Evolutionary conservation across 2,888 invertebrate species (phyloP).

Genomic region (Torymus aiolomorphi): DNA sequence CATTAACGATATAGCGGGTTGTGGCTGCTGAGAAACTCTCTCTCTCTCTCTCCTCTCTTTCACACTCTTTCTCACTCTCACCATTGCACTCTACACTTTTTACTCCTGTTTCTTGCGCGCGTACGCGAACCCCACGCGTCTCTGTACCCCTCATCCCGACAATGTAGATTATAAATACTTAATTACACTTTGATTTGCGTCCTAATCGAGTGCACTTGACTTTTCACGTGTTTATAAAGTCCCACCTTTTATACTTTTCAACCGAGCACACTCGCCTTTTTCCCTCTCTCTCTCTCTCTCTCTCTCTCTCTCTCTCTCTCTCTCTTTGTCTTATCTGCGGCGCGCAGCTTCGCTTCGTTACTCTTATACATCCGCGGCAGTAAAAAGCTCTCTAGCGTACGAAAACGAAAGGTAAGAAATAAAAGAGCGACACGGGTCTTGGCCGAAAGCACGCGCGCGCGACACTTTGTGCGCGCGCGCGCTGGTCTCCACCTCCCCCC

Average conservation of each 20-base stretch:
- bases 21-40: constrained; percentile 64
- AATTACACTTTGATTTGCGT: constrained; percentile 58
- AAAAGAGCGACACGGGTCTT: constrained; percentile 1
- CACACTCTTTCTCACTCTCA: constrained; percentile 18
- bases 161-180: constrained; percentile 54
- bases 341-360: too few relatives aligned
- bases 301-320: constrained; percentile 11
- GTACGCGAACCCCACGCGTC: constrained; percentile 1
- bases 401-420: constrained; percentile 34
- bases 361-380: constrained; percentile 33
- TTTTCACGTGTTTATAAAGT: constrained; percentile 6
- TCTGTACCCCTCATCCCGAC: constrained; percentile 1
- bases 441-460: constrained; percentile 49
- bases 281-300: constrained; percentile 27
- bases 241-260: constrained; percentile 19
- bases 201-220: constrained; percentile 46
- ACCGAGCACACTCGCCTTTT: constrained; percentile 28
- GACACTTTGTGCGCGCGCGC: constrained; percentile 27
- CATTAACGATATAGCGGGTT: constrained; percentile 63
- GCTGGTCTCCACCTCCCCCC: not conserved
- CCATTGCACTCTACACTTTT: constrained; percentile 52
- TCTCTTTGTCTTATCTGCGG: too few relatives aligned
- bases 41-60: too few relatives aligned
- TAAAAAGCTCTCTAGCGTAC: constrained; percentile 52
- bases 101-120: constrained; percentile 26